Evolutionary conservation across 2,888 invertebrate species (phyloP).

Genomic region (Macrosiphum euphorbiae): DNA sequence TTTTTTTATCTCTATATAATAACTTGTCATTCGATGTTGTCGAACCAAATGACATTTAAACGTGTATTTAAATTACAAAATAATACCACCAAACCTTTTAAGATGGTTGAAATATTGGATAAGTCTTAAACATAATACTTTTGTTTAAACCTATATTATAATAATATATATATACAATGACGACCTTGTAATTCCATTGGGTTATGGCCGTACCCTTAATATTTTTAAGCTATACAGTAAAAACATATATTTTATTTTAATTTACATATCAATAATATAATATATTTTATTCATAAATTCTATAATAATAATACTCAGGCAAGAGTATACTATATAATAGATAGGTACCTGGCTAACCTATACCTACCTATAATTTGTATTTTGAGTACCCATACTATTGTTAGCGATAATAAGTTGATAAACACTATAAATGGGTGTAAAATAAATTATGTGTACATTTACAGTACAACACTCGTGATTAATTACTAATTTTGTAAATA

Average conservation of each 20-base stretch:
- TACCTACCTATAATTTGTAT: neutral
- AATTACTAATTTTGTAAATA: neutral
- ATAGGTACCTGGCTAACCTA: too few relatives aligned
- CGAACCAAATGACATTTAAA: neutral
- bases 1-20: constrained; percentile 8
- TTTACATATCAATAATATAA: neutral
- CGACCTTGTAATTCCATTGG: neutral
- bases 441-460: neutral
- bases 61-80: constrained; percentile 31
- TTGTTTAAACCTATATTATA: constrained; percentile 19
- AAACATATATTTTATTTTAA: neutral
- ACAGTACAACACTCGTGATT: neutral
- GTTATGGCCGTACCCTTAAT: neutral
- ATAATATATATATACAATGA: neutral
- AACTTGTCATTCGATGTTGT: constrained; percentile 16
- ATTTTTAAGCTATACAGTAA: neutral
- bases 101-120: neutral
- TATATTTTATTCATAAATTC: constrained; percentile 4
- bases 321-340: too few relatives aligned
- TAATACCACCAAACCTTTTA: constrained; percentile 38
- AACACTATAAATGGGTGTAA: neutral
- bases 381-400: neutral
- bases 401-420: neutral
- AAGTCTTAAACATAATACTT: neutral
- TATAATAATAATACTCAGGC: neutral